Percentiles rank a stretch among this genome's conserved stretches.
Conservation (phyloP, 2,888 invertebrate genomes). For the Drosophila nigricruria region DNA sequence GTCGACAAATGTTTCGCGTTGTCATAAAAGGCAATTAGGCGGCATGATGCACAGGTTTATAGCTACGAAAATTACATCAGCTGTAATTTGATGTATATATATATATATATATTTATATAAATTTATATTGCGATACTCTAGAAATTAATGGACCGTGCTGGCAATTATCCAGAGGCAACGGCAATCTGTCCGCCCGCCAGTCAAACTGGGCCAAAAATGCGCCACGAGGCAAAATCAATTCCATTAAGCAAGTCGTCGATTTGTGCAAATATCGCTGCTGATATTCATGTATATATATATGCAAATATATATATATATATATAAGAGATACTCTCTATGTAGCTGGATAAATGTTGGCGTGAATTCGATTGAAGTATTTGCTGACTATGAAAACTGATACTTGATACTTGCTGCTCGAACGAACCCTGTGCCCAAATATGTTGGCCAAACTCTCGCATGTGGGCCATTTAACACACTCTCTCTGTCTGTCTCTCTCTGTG, state of each 20-base stretch:
- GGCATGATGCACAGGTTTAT: conserved; percentile 65
- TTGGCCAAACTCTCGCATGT: conserved; percentile 34
- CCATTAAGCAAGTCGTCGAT: conserved; percentile 26
- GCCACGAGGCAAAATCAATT: conserved; percentile 24
- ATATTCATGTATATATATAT: neutral
- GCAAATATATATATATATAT: neutral
- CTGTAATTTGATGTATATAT: conserved; percentile 31
- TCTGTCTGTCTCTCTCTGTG: neutral
- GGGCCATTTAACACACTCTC: neutral
- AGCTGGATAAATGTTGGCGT: conserved; percentile 18
- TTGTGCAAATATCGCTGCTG: conserved; percentile 15
- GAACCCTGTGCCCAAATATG: conserved; percentile 22
- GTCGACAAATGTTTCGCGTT: conserved; percentile 61
- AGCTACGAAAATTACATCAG: conserved; percentile 61
- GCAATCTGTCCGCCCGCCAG: neutral
- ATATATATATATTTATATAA: neutral
- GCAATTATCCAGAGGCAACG: conserved; percentile 57
- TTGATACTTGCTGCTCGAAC: conserved; percentile 34
- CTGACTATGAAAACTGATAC: conserved; percentile 68
- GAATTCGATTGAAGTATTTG: conserved; percentile 53
- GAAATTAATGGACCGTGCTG: conserved; percentile 68
- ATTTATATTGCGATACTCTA: conserved; percentile 32
- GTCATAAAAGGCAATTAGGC: conserved; percentile 69
- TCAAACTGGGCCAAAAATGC: conserved; percentile 16
- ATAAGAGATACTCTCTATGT: neutral